Percentiles rank a stretch among this genome's conserved stretches.
Evolutionary conservation across 2,113 vertebrate genomes (phyloP).

Genomic region (Gasterosteus aculeatus): DNA sequence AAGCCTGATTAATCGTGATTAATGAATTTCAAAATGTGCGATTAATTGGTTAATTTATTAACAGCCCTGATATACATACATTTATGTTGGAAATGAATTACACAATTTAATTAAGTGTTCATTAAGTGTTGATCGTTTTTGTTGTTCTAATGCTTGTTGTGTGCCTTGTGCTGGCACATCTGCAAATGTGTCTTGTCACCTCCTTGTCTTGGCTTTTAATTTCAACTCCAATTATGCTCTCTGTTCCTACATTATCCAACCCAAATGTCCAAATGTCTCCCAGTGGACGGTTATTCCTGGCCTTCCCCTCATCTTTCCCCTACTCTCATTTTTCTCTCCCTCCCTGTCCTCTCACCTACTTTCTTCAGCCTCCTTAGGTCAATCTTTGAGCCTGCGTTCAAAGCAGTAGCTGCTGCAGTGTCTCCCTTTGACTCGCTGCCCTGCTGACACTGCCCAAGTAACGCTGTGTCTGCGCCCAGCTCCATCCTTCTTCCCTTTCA

Average conservation of each 20-base stretch:
- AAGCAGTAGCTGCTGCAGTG: constrained; percentile 45
- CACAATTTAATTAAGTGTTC: too few species aligned
- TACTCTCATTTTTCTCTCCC: neutral
- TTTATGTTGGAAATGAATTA: too few species aligned
- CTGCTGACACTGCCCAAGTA: constrained; percentile 66
- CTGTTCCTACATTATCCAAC: constrained; percentile 7
- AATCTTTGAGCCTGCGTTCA: constrained; percentile 62
- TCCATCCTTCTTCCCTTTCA: constrained; percentile 39
- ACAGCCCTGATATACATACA: too few species aligned
- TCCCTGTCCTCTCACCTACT: constrained; percentile 20
- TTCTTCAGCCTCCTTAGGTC: constrained; percentile 40
- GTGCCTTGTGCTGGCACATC: too few species aligned
- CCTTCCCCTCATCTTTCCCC: neutral
- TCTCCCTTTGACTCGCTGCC: constrained; percentile 53
- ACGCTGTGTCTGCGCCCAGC: constrained; percentile 19
- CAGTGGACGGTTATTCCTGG: constrained; percentile 12
- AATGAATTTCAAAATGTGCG: too few species aligned
- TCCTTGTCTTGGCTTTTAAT: neutral
- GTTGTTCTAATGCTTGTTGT: too few species aligned
- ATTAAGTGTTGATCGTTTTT: too few species aligned
- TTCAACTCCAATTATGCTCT: constrained; percentile 2
- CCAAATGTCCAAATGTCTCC: neutral
- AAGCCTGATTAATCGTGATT: too few species aligned
- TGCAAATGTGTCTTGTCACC: neutral
- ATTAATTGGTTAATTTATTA: too few species aligned